Evolutionary conservation across 2,113 vertebrate species (phyloP), one percentile per base, ranked within the genome.

Genomic region (Vireo altiloquus): DNA sequence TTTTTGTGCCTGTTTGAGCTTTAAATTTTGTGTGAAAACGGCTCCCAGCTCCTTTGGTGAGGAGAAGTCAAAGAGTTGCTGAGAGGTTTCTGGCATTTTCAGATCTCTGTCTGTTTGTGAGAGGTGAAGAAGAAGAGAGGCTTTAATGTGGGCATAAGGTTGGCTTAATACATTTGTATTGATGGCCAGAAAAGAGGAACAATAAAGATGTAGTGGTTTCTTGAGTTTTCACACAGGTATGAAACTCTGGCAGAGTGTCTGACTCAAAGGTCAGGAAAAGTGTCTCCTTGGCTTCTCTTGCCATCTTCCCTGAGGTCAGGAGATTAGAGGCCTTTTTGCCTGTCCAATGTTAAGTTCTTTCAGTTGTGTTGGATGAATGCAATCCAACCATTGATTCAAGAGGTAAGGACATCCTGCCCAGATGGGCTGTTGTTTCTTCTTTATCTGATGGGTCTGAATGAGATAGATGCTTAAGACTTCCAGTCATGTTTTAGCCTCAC

Each of bases 51-150:
- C 30, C 30, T 83, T 53, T 27, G 27, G 13, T 47, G 74, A 57
- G 44, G 70, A 57, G 44, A 46, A 83, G 40, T n/a, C 54, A 15
- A 23, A 31, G 49, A 63, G 50, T 39, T 40, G 31, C 60, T 10
- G 24, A n/a, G 65, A 13, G 9, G 20, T 49, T 65, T 9, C 8
- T 0, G 1, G 17, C 3, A 0, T 72, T 82, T 82, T 69, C 1
- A 11, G 18, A 8, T 72, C 37, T 84, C 0, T 33, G 1, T 61
- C 28, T 65, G 13, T 30, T 89, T 3, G 0, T 46, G 40, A 37
- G 59, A 46, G 15, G 18, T 54, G 39, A 27, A 13, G 28, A 37
- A 71, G 30, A 82, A 70, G 31, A 57, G 17, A 37, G 18, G 10
- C 63, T 89, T 75, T 70, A 39, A 49, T 3, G 3, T 17, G 33